Conservation (phyloP, 2,113 vertebrate genomes). For the Verasper variegatus region DNA sequence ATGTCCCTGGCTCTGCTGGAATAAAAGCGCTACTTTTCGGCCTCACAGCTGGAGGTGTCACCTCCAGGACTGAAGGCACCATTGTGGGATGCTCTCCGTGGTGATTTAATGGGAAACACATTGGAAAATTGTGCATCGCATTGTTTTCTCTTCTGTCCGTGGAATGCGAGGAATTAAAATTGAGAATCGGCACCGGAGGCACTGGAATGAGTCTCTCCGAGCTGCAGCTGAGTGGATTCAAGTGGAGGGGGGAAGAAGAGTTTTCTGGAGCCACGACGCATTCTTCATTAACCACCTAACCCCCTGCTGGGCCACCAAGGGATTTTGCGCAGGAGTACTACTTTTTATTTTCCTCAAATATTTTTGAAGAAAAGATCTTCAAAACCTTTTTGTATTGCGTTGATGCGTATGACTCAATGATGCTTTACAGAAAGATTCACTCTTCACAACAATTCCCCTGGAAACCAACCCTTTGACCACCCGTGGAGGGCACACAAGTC, state of each 20-base stretch:
- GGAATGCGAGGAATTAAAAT: conserved; percentile 76
- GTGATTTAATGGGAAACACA: conserved; percentile 89
- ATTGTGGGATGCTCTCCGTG: conserved; percentile 58
- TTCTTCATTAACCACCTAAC: conserved; percentile 39
- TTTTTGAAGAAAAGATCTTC: background rate
- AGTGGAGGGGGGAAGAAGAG: background rate
- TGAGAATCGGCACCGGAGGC: conserved; percentile 53
- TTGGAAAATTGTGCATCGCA: conserved; percentile 81
- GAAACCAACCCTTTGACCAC: conserved; percentile 35
- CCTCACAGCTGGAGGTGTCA: conserved; percentile 83
- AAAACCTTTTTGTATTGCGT: background rate
- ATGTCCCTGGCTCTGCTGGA: conserved; percentile 66
- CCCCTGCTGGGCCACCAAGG: conserved; percentile 13
- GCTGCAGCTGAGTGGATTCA: conserved; percentile 25
- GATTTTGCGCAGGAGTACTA: conserved; percentile 25
- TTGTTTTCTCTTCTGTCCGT: conserved; percentile 78
- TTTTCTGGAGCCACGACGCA: conserved; percentile 39
- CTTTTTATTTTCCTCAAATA: background rate
- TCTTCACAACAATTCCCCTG: conserved; percentile 18
- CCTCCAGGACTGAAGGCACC: conserved; percentile 64
- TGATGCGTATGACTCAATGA: background rate
- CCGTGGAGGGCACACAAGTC: conserved; percentile 26
- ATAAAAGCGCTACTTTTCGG: conserved; percentile 64
- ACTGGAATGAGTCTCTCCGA: conserved; percentile 33
- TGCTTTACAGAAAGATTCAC: background rate